phyloP scores from a whole-genome alignment of 1,140 invertebrate genomes.

The Rhagoletis pomonella region DNA sequence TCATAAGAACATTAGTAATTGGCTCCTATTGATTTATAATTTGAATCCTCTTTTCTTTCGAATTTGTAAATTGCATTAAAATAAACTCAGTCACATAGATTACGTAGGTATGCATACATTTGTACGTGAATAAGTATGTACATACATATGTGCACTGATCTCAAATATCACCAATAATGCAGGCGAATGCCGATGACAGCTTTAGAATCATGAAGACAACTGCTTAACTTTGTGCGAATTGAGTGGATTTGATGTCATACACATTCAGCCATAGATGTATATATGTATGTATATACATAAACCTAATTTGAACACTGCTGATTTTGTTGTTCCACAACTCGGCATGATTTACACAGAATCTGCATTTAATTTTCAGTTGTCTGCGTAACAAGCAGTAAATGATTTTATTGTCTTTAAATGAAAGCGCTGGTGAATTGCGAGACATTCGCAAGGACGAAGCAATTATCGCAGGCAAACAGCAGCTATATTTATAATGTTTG shows the following conservation, averaged over 20 bases:
- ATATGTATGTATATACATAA: neutral
- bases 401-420: constrained; percentile 2
- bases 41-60: no score
- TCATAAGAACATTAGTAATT: no score
- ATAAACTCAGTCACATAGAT: no score
- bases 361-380: neutral
- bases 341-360: neutral
- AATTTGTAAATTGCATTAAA: no score
- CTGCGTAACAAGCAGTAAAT: neutral
- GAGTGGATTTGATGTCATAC: neutral
- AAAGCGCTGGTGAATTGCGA: neutral
- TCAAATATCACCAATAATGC: neutral
- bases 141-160: neutral
- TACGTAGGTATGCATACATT: no score
- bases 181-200: neutral
- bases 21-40: no score
- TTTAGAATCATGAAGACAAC: neutral
- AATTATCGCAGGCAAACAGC: neutral
- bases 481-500: neutral
- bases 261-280: neutral
- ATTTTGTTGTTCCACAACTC: neutral
- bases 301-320: neutral
- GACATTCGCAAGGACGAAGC: neutral
- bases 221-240: neutral
- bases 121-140: no score